These are phyloP conservation scores for Setipinna tenuifilis DNA, from an alignment of 2,797 vertebrate genomes.

Conservation along the genomic window DNA sequence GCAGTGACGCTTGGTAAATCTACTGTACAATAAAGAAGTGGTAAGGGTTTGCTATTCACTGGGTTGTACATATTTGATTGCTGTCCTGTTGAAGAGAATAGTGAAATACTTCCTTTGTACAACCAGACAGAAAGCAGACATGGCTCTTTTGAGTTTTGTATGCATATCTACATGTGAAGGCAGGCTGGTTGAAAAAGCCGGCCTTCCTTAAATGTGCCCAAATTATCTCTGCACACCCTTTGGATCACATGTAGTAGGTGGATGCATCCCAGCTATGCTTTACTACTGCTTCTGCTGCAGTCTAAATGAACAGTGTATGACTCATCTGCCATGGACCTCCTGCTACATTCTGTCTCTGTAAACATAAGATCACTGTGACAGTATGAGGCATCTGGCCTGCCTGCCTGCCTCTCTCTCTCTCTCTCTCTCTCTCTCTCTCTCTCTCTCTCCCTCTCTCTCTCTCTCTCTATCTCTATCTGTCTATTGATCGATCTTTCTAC, in stretches of 20 bases:
- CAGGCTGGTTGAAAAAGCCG: neutral
- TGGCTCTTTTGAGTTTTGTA: neutral
- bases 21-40: neutral
- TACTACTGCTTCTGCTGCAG: neutral
- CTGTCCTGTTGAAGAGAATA: neutral
- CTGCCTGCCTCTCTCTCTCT: conserved; percentile 41
- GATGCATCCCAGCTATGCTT: neutral
- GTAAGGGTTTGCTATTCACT: neutral
- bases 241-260: neutral
- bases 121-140: neutral
- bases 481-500: no score
- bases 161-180: neutral
- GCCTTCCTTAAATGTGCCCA: neutral
- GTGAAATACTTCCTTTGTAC: neutral
- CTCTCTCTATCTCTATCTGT: no score
- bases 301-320: conserved; percentile 11
- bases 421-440: conserved; percentile 21
- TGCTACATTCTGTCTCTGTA: neutral
- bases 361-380: neutral
- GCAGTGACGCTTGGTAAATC: neutral
- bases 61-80: neutral
- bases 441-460: neutral
- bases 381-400: conserved; percentile 27
- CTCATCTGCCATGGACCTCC: neutral
- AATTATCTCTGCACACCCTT: neutral